Base-by-base conservation (phyloP, 2,797 vertebrate species). In the Diglossa cyanea region DNA sequence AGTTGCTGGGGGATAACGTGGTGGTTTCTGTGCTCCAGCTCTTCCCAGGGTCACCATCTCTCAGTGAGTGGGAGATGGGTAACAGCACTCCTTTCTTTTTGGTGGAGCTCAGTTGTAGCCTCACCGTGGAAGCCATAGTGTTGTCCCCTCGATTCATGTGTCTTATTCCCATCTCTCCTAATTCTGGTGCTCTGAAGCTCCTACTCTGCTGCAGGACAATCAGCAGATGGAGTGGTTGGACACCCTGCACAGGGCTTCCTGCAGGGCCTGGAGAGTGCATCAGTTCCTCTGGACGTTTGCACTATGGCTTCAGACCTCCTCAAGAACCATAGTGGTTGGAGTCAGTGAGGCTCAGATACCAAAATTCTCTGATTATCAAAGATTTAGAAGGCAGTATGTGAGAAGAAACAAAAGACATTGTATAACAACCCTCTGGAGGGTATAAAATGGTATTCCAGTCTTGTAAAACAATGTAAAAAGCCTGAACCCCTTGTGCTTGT, bases 101-200 rank as follows among this genome's bases (percentile, higher is more conserved):
- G 26, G 10, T 86, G 60, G 70, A 39, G 23, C 44, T 84, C 35
- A 73, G 0, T 23, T 86, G 23, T 58, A 57, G 54, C 23, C 28
- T 90, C 30, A 10, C 1, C 0, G 18, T 55, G 47, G 54, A 76
- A 91, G 13, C 61, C 6, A 0, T 48, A 2, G 4, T 4, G 4
- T 30, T 54, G 45, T 72, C 30, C 24, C 65, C 53, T 86, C 3
- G 8, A 33, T 62, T 80, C 1, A 0, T 31, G 6, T 42, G 0
- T 45, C 35, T 94, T 40, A 62, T 78, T 45, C 16, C 54, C 1
- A 0, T 55, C n/a, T 75, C 31, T 71, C n/a, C 23, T 62, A 5
- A 60, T 70, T 55, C 35, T 58, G 26, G 26, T 75, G 28, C 66
- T 75, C 48, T 76, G 28, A 81, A 66, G 31, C 44, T 55, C 10